These are phyloP conservation scores for Chelonus formosanus DNA, from an alignment of 2,888 invertebrate genomes.

Conservation along the genomic window DNA sequence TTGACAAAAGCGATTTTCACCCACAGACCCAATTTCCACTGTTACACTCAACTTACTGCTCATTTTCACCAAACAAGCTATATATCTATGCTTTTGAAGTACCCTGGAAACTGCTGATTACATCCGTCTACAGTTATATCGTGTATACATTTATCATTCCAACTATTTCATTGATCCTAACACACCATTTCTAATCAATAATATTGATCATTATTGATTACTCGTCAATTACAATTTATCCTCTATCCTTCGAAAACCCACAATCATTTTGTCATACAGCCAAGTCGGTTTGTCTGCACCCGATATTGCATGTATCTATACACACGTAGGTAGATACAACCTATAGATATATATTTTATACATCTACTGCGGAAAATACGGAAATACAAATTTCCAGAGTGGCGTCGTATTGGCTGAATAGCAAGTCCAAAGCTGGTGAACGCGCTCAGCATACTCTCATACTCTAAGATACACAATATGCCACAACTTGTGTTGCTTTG, in stretches of 20 bases:
- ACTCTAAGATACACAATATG: constrained; percentile 9
- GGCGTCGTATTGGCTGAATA: constrained; percentile 11
- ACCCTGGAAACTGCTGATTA: constrained; percentile 22
- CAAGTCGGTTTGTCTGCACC: constrained; percentile 18
- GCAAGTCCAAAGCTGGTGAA: constrained; percentile 13
- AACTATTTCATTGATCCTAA: too few relatives aligned
- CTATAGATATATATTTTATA: too few relatives aligned
- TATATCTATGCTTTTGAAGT: constrained; percentile 9
- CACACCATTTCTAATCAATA: constrained; percentile 1
- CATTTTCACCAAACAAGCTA: background rate
- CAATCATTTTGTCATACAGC: constrained; percentile 16
- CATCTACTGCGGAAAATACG: constrained; percentile 1
- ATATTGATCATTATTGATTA: constrained; percentile 25
- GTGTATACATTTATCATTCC: too few relatives aligned
- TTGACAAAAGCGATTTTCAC: constrained; percentile 15
- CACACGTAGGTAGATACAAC: background rate
- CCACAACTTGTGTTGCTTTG: constrained; percentile 30
- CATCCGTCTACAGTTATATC: background rate
- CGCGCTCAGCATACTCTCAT: constrained; percentile 7
- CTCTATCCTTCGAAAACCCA: background rate
- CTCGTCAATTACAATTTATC: constrained; percentile 13
- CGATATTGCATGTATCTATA: constrained; percentile 20
- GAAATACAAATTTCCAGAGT: constrained; percentile 26
- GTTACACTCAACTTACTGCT: constrained; percentile 11
- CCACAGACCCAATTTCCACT: constrained; percentile 18